Base-by-base conservation (phyloP, 2,888 invertebrate genomes). In the Stramonita haemastoma region DNA sequence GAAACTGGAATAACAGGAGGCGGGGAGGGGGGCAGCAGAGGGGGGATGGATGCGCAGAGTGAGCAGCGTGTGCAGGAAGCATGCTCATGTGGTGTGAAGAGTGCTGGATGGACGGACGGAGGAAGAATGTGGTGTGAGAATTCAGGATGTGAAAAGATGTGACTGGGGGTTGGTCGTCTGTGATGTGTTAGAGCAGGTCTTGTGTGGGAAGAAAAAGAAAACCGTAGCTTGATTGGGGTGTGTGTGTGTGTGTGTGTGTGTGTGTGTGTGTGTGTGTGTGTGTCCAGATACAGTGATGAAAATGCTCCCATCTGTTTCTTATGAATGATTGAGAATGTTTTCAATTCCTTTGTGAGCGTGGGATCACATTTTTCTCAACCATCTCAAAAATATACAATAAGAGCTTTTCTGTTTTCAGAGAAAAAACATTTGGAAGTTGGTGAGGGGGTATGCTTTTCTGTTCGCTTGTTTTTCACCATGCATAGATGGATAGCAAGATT, bases 1-100 rank as follows among this genome's bases (percentile, higher is more conserved):
- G 57, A 95, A 95, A 90, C 94, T 96, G 90, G 95, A 95, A 90
- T 95, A 92, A 94, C 87, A 19, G 57, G 87, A 32, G 87, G 79
- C 13, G 87, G 87, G 87, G 87, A 66, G 70, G 70, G 70, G 85
- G 87, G 29, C 34, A 22, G 19, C 73, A 34, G 6, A 46, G 2
- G 36, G 13, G 87, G 73, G 66, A n/a, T 70, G 70, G 34, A 19
- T 26, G 73, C 66, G 26, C 32, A 15, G 87, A 34, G 26, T 73
- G 46, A 73, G 73, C 6, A 73, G 73, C 6, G 8, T n/a, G 2
- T 1, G 57, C 32, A 22, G 29, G n/a, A 57, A 8, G 19, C 86
- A 66, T 86, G 86, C 29, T 60, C 86, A 86, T 86, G 86, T 66
- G 19, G 86, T 86, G 60, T 86, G 86, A 86, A 29, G 19, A 22